These are phyloP conservation scores for Neostethus bicornis DNA, from an alignment of 2,797 vertebrate genomes.

Conservation along the genomic window DNA sequence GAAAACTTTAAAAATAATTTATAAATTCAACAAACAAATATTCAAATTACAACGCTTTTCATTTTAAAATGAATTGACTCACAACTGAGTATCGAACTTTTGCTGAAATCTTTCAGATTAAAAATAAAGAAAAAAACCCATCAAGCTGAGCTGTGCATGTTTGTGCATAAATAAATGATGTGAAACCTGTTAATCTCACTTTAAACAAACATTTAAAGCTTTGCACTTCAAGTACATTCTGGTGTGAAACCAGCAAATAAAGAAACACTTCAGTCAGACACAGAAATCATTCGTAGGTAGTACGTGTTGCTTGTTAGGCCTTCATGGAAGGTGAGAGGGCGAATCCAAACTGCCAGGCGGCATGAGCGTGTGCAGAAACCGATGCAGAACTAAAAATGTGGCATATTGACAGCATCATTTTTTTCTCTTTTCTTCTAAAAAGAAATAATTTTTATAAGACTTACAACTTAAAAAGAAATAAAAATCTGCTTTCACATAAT, in stretches of 20 bases:
- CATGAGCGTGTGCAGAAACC: constrained; percentile 20
- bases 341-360: constrained; percentile 62
- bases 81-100: constrained; percentile 14
- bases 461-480: constrained; percentile 61
- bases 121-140: too few relatives aligned
- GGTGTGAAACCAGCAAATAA: constrained; percentile 61
- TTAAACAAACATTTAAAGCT: constrained; percentile 45
- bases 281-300: constrained; percentile 70
- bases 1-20: constrained; percentile 54
- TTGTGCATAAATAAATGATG: constrained; percentile 21
- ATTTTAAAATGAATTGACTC: constrained; percentile 34
- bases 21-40: constrained; percentile 54
- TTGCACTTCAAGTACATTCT: constrained; percentile 72
- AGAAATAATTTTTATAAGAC: constrained; percentile 67
- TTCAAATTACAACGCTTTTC: constrained; percentile 64
- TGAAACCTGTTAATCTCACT: constrained; percentile 28
- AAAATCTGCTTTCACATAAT: constrained; percentile 46
- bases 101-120: too few relatives aligned
- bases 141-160: constrained; percentile 26
- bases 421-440: constrained; percentile 21
- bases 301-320: constrained; percentile 75
- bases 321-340: constrained; percentile 89
- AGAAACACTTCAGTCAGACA: constrained; percentile 64
- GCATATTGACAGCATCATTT: constrained; percentile 16
- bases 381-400: not conserved